Evolutionary conservation across 2,113 vertebrate species (phyloP).

Genomic region (Montifringilla adamsi): DNA sequence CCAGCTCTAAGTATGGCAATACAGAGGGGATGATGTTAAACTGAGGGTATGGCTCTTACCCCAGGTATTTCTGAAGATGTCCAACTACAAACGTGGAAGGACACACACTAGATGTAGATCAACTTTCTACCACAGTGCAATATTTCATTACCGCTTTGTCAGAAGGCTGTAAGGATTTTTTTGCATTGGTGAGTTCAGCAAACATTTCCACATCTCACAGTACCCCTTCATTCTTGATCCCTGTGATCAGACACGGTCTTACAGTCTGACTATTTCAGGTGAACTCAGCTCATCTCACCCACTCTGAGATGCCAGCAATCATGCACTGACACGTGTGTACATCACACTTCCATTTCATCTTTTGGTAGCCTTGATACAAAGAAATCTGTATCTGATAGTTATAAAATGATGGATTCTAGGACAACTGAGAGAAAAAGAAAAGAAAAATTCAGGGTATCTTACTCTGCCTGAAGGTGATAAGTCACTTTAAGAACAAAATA

Average conservation of each 20-base stretch:
- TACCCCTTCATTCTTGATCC: not conserved
- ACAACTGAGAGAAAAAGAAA: not conserved
- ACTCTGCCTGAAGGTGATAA: not conserved
- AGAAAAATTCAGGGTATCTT: not conserved
- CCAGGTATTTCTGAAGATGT: not conserved
- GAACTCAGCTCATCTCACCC: not conserved
- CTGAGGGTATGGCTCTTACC: slow-evolving; percentile 1
- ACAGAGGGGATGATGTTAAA: not conserved
- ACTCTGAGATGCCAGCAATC: not conserved
- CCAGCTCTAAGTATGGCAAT: not conserved
- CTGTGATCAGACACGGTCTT: not conserved
- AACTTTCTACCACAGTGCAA: not conserved
- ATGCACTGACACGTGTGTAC: not conserved
- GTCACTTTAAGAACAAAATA: not conserved
- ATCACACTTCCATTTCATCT: not conserved
- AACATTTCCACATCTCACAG: not conserved
- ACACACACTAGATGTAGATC: not conserved
- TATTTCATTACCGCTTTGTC: not conserved
- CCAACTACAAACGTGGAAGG: not conserved
- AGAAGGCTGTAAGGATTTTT: not conserved
- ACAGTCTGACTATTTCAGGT: not conserved
- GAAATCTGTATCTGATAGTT: not conserved
- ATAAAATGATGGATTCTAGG: not conserved
- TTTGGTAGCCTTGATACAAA: not conserved
- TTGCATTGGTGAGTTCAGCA: not conserved